Base-by-base conservation (phyloP, 2,797 vertebrate species). In the Cheirogaleus major region DNA sequence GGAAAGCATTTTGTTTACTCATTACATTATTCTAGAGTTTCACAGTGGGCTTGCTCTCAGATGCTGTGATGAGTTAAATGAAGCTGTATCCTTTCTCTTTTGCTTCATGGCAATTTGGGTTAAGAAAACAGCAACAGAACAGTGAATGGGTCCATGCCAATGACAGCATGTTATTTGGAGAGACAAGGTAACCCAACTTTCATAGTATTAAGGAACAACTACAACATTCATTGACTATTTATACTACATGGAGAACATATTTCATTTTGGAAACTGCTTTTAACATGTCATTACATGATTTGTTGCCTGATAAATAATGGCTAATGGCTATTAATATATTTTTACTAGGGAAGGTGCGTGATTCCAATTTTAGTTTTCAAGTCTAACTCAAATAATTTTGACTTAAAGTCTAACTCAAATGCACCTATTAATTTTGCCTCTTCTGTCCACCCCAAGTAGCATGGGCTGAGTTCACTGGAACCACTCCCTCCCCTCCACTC, bases 401-500 rank as follows among this genome's bases (percentile, higher is more conserved):
- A 30, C 38, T 92, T 41, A 61, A 67, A 35, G 13, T 61, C 22
- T 82, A 32, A 17, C 17, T 88, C 52, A 73, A 48, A 70, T 22
- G 41, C 35, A 79, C 1, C 7, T 27, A 10, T 23, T 52, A 30
- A 52, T 50, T 27, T 87, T 23, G 15, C 7, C 38, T 70, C 13
- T 18, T 75, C 43, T 32, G 0, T 55, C n/a, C n/a, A 50, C 1
- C 8, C 10, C 15, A 35, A 8, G 0, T 4, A 6, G 20, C 69
- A 27, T 0, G 3, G 8, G 5, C 67, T 69, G 38, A n/a, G 4
- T 4, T 13, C 48, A 32, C 15, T 14, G 13, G 2, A 52, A 61
- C 1, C 9, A 27, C 5, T 0, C 35, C 18, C 6, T 15, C 18
- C 4, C 5, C 11, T 52, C 18, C 4, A 9, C 20, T 48, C 0